These are phyloP conservation scores for Panurus biarmicus DNA, from an alignment of 2,113 vertebrate species.

Conservation along the genomic window DNA sequence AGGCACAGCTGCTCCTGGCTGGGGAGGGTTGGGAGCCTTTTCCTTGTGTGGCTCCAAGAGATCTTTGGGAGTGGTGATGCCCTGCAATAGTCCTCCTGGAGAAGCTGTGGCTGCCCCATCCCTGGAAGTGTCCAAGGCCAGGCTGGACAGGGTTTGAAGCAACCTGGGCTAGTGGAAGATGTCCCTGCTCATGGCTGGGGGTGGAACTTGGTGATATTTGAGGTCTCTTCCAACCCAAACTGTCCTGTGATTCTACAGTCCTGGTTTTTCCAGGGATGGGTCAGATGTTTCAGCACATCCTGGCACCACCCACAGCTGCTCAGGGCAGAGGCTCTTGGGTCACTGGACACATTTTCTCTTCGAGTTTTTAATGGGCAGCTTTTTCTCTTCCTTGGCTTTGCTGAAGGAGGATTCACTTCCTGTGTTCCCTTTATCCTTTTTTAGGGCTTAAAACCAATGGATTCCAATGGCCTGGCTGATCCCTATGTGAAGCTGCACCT, in stretches of 20 bases:
- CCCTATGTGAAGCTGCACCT: constrained; percentile 95
- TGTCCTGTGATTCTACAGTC: background rate
- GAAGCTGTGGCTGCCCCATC: background rate
- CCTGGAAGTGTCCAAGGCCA: background rate
- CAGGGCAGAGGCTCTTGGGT: background rate
- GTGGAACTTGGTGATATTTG: background rate
- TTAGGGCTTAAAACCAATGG: constrained; percentile 95
- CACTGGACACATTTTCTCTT: background rate
- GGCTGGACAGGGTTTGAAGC: background rate
- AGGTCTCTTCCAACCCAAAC: background rate
- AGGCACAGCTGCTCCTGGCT: background rate
- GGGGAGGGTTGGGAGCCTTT: background rate
- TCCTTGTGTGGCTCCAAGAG: background rate
- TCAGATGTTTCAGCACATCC: background rate
- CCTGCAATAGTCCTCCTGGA: background rate
- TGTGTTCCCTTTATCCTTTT: background rate
- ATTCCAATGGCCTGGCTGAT: constrained; percentile 92
- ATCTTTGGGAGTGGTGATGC: background rate
- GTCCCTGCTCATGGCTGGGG: background rate
- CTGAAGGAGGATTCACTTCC: background rate
- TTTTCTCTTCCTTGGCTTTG: background rate
- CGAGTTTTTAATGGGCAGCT: rapidly evolving
- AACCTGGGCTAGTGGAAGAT: background rate
- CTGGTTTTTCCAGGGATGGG: background rate
- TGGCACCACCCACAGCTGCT: background rate